Conservation (phyloP, 1,140 invertebrate species). For the Drosophila tani region DNA sequence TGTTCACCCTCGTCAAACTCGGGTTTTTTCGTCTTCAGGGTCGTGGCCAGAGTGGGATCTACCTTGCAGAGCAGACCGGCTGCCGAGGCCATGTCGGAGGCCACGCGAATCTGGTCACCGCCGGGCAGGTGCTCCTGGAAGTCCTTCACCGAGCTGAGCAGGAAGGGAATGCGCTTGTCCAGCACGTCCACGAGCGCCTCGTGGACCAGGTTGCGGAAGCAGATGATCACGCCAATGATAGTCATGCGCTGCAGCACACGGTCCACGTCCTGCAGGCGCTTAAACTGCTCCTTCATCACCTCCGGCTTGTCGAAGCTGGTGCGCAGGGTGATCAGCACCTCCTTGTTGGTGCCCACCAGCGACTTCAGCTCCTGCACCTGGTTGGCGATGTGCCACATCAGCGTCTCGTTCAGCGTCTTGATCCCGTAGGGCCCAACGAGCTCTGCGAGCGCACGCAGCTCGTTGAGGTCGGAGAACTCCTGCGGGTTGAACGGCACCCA, state of each 20-base stretch:
- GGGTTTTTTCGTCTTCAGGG: conserved; percentile 94
- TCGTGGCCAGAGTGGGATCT: conserved; percentile 96
- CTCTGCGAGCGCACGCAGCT: conserved; percentile 98
- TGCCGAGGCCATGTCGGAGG: conserved; percentile 98
- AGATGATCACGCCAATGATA: conserved; percentile 98
- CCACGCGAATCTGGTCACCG: conserved; percentile 95
- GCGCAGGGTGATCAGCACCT: conserved; percentile 94
- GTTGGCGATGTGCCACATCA: conserved; percentile 99
- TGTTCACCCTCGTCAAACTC: conserved; percentile 96
- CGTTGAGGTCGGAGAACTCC: conserved; percentile 99
- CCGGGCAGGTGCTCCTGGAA: conserved; percentile 96
- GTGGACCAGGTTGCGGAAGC: conserved; percentile 97
- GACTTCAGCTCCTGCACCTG: conserved; percentile 99
- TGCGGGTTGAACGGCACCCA: conserved; percentile 91
- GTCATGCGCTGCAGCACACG: conserved; percentile 98
- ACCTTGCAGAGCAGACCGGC: conserved; percentile 97
- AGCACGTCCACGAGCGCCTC: conserved; percentile 97
- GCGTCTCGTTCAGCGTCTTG: conserved; percentile 97
- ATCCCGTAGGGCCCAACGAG: conserved; percentile 99
- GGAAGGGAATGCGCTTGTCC: conserved; percentile 97
- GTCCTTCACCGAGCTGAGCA: conserved; percentile 97
- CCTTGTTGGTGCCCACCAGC: conserved; percentile 96
- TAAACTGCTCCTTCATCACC: conserved; percentile 99
- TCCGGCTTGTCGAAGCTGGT: conserved; percentile 99
- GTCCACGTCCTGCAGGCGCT: conserved; percentile 95